Conservation (phyloP, 1,140 invertebrate genomes). For the Mactra quadrangularis region DNA sequence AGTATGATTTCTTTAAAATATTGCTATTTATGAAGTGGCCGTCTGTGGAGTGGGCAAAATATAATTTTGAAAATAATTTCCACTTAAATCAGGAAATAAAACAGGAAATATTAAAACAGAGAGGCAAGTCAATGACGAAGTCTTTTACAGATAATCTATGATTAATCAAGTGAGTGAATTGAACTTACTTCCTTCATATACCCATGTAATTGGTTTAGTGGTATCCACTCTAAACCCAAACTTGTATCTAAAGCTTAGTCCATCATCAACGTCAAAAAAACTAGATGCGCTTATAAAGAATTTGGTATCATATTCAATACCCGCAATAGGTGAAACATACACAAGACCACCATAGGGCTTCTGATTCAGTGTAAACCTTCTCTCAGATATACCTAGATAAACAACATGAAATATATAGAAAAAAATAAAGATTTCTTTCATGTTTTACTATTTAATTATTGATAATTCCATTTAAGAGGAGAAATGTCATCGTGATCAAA, state of each 20-base stretch:
- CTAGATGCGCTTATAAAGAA: constrained; percentile 46
- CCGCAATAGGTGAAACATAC: constrained; percentile 28
- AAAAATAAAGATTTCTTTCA: neutral
- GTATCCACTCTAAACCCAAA: constrained; percentile 62
- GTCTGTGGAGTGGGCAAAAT: too few species aligned
- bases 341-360: constrained; percentile 38
- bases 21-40: too few species aligned
- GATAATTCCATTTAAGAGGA: too few species aligned
- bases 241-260: constrained; percentile 58
- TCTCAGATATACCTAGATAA: constrained; percentile 50
- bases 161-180: too few species aligned
- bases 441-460: too few species aligned
- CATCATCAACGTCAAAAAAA: constrained; percentile 64
- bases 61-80: too few species aligned
- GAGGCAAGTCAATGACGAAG: too few species aligned
- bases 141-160: too few species aligned
- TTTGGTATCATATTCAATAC: constrained; percentile 62
- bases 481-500: too few species aligned
- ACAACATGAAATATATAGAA: neutral
- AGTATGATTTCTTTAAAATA: too few species aligned
- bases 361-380: constrained; percentile 62
- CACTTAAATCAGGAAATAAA: too few species aligned
- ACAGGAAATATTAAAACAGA: too few species aligned
- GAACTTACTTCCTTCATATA: constrained; percentile 66
- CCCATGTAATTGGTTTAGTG: constrained; percentile 53